These are phyloP conservation scores for Thysanoteuthis rhombus DNA, from an alignment of 2,888 invertebrate species.

Conservation along the genomic window DNA sequence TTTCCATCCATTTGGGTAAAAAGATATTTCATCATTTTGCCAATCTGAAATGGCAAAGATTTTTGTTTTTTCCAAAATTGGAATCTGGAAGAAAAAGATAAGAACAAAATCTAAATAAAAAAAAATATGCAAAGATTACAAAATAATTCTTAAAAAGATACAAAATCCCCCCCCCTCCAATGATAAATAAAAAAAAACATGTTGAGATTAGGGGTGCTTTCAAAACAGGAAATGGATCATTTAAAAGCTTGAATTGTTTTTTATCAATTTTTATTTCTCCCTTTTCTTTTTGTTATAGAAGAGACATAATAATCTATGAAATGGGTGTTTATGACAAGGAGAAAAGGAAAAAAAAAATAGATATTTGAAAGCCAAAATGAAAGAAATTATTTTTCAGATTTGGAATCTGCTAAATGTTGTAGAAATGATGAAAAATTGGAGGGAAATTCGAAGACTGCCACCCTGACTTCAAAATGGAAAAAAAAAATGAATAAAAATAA, in stretches of 20 bases:
- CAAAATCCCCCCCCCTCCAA: neutral
- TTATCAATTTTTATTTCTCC: neutral
- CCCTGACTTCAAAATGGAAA: no score
- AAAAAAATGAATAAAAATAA: no score
- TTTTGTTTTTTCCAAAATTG: neutral
- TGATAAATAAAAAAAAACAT: neutral
- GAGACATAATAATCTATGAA: neutral
- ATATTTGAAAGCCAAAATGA: neutral
- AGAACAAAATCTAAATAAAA: no score
- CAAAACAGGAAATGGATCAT: neutral
- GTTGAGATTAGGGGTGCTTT: neutral
- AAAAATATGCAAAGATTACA: neutral
- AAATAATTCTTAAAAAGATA: neutral
- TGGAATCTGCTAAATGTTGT: neutral
- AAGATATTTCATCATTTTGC: neutral
- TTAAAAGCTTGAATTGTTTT: neutral
- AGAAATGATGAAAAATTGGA: neutral
- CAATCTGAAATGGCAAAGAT: neutral
- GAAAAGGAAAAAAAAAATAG: neutral
- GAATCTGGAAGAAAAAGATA: neutral
- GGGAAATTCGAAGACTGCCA: neutral
- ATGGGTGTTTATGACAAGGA: neutral
- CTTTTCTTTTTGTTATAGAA: neutral
- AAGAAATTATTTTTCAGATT: neutral
- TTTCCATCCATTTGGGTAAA: neutral